Evolutionary conservation across 2,113 vertebrate genomes (phyloP), one percentile per base, ranked within the genome.

Genomic region (Plecturocebus donacophilus): DNA sequence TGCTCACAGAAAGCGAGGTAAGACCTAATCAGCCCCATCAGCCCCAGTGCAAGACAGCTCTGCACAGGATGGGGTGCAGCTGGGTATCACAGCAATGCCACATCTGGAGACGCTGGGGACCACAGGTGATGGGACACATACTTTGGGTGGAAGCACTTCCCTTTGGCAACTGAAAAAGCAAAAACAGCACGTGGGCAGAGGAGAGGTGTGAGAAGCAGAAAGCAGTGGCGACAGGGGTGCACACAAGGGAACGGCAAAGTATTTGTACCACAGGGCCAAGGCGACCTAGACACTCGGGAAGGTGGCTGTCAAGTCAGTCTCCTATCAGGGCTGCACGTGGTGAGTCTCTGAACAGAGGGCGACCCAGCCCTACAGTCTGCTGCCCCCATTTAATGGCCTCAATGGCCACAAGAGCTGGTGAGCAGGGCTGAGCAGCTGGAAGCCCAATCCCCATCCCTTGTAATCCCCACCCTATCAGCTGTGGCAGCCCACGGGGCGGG

Each of bases 11-110:
- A 84, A 58, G 56, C 30, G 8, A 2, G 35, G 40, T 4, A 76
- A 49, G 23, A 27, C 23, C 25, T 14, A 25, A 68, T 9, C 47
- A 52, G 52, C 23, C 21, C n/a, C 11, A 68, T 9, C 47, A 66
- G 52, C 21, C 20, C 40, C 10, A 4, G 56, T 32, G 5, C 66
- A 56, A n/a, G 89, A 35, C 12, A 64, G 66, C n/a, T 86, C 66
- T 8, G 19, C 17, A 21, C 0, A 92, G 30, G 47, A 16, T 6
- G 13, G n/a, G 13, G 23, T 0, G 40, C 1, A 1, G 21, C 10
- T 19, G 6, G 3, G 82, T 38, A 10, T 12, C 13, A 66, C 3
- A 52, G 66, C 47, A 52, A 23, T 6, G 17, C 20, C 45, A 52
- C 27, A 40, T 11, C 12, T 38, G n/a, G 58, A 52, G 13, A 14